These are phyloP conservation scores for Dryadula phaetusa DNA, from an alignment of 2,888 invertebrate species.

Conservation along the genomic window DNA sequence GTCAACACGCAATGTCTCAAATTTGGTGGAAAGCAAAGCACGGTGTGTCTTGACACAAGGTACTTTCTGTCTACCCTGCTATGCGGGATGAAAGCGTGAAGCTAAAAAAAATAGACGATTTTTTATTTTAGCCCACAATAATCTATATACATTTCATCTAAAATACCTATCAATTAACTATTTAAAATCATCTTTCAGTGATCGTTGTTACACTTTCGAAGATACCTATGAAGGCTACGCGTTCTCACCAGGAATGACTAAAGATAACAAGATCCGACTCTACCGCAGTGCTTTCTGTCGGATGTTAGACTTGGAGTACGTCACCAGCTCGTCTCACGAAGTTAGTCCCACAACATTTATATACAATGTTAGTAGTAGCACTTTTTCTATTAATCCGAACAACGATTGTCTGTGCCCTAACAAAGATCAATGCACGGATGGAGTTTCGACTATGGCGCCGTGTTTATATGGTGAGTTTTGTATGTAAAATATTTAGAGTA, in stretches of 20 bases:
- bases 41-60: too few relatives aligned
- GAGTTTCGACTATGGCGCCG: conserved; percentile 87
- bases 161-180: too few relatives aligned
- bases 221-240: conserved; percentile 89
- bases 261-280: conserved; percentile 81
- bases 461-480: conserved; percentile 87
- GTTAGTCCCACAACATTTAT: conserved; percentile 84
- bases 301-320: conserved; percentile 78
- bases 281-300: conserved; percentile 92
- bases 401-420: conserved; percentile 86
- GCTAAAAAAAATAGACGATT: too few relatives aligned
- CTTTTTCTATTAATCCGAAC: conserved; percentile 85
- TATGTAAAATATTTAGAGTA: neutral
- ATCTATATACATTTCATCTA: too few relatives aligned
- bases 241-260: conserved; percentile 86
- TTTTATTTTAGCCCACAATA: too few relatives aligned
- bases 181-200: conserved; percentile 57
- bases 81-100: too few relatives aligned
- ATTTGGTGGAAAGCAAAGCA: too few relatives aligned
- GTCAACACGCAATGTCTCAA: too few relatives aligned
- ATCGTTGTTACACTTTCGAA: conserved; percentile 87
- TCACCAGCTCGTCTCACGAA: conserved; percentile 50
- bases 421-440: conserved; percentile 76
- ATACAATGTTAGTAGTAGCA: conserved; percentile 85
- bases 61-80: too few relatives aligned